Percentiles rank a stretch among this genome's conserved stretches.
Conservation (phyloP, 2,797 vertebrate species). For the Phrynocephalus vlangalii region DNA sequence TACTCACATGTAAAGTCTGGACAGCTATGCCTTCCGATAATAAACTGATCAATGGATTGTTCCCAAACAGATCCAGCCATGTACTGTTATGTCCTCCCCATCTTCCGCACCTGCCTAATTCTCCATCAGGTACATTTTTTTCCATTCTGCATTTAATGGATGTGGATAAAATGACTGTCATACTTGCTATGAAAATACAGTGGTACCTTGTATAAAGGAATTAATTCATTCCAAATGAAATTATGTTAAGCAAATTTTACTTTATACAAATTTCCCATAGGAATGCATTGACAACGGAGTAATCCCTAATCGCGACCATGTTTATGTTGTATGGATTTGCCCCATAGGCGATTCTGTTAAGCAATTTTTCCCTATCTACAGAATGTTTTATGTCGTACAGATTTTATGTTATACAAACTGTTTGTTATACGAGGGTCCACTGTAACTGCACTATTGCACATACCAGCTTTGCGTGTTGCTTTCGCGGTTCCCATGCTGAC, state of each 20-base stretch:
- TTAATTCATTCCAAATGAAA: no score
- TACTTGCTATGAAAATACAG: neutral
- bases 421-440: no score
- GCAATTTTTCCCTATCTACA: no score
- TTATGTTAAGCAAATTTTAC: no score
- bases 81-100: constrained; percentile 74
- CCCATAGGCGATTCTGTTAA: no score
- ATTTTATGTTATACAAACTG: no score
- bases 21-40: constrained; percentile 77
- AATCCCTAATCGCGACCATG: no score
- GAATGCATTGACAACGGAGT: no score
- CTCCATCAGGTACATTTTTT: constrained; percentile 78
- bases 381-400: no score
- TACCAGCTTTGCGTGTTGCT: neutral
- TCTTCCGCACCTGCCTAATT: constrained; percentile 78
- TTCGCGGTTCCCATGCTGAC: neutral
- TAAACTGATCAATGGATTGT: constrained; percentile 75
- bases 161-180: neutral
- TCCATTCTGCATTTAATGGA: constrained; percentile 9
- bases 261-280: no score
- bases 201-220: no score
- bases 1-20: constrained; percentile 78
- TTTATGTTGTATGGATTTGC: no score
- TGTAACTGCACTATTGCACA: neutral
- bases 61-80: constrained; percentile 72